Conservation (phyloP, 2,888 invertebrate genomes). For the Palloptera scutellata region DNA sequence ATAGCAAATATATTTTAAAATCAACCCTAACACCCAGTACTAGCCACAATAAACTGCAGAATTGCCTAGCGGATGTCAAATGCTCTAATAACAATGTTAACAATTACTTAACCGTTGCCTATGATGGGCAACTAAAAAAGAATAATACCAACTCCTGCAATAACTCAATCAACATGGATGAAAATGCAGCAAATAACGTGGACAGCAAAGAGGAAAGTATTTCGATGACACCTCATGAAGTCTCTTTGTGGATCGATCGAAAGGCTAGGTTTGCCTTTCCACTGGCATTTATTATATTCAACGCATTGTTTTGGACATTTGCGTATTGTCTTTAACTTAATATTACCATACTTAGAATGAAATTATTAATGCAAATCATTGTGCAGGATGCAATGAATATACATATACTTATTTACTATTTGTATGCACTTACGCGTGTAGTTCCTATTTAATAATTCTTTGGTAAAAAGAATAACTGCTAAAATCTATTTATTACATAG, state of each 20-base stretch:
- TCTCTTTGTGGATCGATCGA: constrained; percentile 84
- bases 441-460: too few species aligned
- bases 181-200: constrained; percentile 57
- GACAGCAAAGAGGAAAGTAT: constrained; percentile 42
- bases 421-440: too few species aligned
- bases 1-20: constrained; percentile 84
- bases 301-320: constrained; percentile 80
- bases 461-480: too few species aligned
- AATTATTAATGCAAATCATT: too few species aligned
- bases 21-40: constrained; percentile 82
- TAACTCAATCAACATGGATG: constrained; percentile 41
- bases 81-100: constrained; percentile 47
- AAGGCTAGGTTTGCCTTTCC: constrained; percentile 82
- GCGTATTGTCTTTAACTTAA: constrained; percentile 68
- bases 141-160: constrained; percentile 27
- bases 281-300: constrained; percentile 79
- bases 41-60: constrained; percentile 65
- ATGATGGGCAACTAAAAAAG: constrained; percentile 39
- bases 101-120: constrained; percentile 52
- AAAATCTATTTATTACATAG: too few species aligned
- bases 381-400: too few species aligned
- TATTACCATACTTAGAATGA: too few species aligned
- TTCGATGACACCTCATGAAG: constrained; percentile 88
- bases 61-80: constrained; percentile 53
- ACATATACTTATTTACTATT: too few species aligned